These are phyloP conservation scores for Sorex fumeus DNA, from an alignment of 2,113 vertebrate species.

Conservation along the genomic window DNA sequence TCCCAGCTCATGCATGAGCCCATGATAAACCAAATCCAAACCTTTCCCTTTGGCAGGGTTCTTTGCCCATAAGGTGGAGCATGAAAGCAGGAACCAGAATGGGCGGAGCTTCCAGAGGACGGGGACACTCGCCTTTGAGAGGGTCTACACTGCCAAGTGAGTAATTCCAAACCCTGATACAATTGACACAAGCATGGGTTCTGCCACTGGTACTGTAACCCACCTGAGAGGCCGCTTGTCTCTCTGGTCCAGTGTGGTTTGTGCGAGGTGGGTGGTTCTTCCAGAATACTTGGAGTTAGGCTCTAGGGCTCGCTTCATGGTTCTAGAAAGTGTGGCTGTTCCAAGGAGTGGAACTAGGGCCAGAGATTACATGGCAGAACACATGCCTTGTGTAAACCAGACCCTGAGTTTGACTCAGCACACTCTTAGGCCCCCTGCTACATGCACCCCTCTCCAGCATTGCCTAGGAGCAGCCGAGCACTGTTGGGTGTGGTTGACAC, in stretches of 20 bases:
- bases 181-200: background rate
- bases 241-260: background rate
- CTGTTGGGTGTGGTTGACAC: too few relatives aligned
- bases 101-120: conserved; percentile 87
- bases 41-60: conserved; percentile 88
- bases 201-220: background rate
- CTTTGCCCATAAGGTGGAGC: conserved; percentile 95
- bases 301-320: background rate
- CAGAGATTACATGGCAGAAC: too few relatives aligned
- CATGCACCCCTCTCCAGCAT: too few relatives aligned
- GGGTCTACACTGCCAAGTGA: conserved; percentile 96
- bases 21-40: background rate
- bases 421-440: too few relatives aligned
- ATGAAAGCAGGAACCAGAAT: conserved; percentile 89
- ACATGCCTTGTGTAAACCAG: too few relatives aligned
- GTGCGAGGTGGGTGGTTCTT: background rate
- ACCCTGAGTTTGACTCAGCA: too few relatives aligned
- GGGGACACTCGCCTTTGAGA: conserved; percentile 89
- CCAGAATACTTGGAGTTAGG: background rate
- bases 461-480: too few relatives aligned
- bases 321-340: background rate
- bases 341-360: too few relatives aligned
- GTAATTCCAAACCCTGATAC: conserved; percentile 89
- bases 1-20: background rate
- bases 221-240: background rate